Conservation (phyloP, 2,797 vertebrate species). For the Lepus townsendii region DNA sequence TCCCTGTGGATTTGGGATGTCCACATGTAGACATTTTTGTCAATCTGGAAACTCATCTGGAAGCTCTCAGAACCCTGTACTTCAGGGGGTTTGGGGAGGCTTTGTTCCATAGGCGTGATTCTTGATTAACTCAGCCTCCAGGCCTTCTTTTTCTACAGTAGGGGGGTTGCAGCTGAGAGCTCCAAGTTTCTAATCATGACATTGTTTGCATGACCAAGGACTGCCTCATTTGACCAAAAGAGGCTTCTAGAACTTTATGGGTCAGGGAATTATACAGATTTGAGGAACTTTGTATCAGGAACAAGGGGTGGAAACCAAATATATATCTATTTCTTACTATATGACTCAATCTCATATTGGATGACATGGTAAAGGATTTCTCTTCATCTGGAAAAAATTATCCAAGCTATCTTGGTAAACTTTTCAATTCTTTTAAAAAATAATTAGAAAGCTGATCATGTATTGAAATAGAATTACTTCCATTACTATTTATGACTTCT, state of each 20-base stretch:
- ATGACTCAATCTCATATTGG: neutral
- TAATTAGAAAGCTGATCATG: neutral
- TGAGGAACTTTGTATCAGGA: neutral
- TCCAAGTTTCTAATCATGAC: neutral
- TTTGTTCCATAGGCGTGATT: neutral
- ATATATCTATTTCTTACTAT: neutral
- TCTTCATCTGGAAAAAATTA: neutral
- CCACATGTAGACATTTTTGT: too few species aligned
- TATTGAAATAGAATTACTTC: neutral
- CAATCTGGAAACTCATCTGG: neutral
- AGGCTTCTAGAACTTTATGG: neutral
- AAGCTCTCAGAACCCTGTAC: neutral
- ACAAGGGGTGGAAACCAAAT: neutral
- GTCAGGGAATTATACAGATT: neutral
- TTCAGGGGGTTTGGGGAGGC: neutral
- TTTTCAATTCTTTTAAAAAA: neutral
- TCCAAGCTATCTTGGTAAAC: neutral
- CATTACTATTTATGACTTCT: constrained; percentile 17
- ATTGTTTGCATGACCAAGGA: neutral
- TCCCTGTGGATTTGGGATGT: neutral
- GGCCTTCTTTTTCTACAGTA: neutral
- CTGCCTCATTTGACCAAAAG: neutral
- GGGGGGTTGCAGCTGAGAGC: too few species aligned
- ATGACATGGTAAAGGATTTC: neutral
- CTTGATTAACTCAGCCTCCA: neutral